These are phyloP conservation scores for Serilophus lunatus DNA, from an alignment of 2,113 vertebrate genomes.

Conservation along the genomic window DNA sequence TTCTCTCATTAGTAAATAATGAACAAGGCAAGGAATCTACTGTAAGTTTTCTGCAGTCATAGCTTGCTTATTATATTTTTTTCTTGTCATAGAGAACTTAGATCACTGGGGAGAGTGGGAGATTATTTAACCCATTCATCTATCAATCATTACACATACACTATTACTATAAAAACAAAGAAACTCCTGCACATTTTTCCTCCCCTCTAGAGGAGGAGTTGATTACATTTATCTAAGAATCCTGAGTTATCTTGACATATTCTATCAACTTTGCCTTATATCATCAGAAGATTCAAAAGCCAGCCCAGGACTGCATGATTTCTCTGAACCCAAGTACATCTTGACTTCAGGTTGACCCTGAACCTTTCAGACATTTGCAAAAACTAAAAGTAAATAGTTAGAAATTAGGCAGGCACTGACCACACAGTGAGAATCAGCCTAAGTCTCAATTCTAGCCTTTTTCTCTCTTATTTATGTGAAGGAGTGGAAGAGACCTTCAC, in stretches of 20 bases:
- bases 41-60: not conserved
- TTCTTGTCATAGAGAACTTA: not conserved
- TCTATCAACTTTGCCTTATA: not conserved
- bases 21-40: not conserved
- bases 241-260: not conserved
- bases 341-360: constrained; percentile 44
- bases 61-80: not conserved
- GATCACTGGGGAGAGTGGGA: not conserved
- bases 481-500: not conserved
- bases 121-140: constrained; percentile 12
- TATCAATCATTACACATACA: not conserved
- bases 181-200: not conserved
- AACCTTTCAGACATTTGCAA: constrained; percentile 23
- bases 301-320: not conserved
- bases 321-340: not conserved
- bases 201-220: not conserved
- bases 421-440: constrained; percentile 42
- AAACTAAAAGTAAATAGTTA: constrained; percentile 27
- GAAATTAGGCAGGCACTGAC: constrained; percentile 26
- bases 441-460: not conserved
- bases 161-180: constrained; percentile 1
- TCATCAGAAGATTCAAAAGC: not conserved
- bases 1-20: not conserved
- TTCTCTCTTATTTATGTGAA: constrained; percentile 24
- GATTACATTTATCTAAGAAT: constrained; percentile 2